These are phyloP conservation scores for Pachyuromys duprasi DNA, from an alignment of 2,797 vertebrate species.

Conservation along the genomic window DNA sequence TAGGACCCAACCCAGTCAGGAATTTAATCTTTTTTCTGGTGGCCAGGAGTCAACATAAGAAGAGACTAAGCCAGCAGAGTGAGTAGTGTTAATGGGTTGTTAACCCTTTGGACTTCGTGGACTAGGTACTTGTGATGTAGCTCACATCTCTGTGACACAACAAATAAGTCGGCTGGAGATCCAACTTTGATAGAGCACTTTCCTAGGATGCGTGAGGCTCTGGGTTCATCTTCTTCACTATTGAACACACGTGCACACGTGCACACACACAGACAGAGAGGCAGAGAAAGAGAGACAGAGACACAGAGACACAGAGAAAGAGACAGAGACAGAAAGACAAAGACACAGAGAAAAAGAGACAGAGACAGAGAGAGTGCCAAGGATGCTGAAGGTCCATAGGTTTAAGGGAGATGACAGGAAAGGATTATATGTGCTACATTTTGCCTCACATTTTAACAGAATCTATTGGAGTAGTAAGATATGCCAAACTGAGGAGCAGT, in stretches of 20 bases:
- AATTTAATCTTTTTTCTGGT: not conserved
- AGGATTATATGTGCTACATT: not conserved
- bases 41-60: not conserved
- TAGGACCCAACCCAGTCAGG: not conserved
- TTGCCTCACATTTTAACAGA: not conserved
- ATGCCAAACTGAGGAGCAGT: not conserved
- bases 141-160: not conserved
- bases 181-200: not conserved
- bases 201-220: not conserved
- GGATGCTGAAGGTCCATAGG: not conserved
- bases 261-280: not conserved
- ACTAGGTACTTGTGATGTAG: not conserved
- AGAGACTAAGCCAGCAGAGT: not conserved
- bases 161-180: not conserved
- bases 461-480: not conserved
- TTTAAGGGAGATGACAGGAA: not conserved
- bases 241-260: not conserved
- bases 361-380: not conserved
- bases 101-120: slow-evolving; percentile 34
- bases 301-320: not conserved
- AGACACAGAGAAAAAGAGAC: no score
- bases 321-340: not conserved
- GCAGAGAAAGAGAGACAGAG: not conserved
- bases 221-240: not conserved
- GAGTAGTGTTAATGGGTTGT: not conserved